Percentiles rank a stretch among this genome's conserved stretches.
Evolutionary conservation across 2,113 vertebrate species (phyloP).

Genomic region (Nothocercus nigrocapillus): DNA sequence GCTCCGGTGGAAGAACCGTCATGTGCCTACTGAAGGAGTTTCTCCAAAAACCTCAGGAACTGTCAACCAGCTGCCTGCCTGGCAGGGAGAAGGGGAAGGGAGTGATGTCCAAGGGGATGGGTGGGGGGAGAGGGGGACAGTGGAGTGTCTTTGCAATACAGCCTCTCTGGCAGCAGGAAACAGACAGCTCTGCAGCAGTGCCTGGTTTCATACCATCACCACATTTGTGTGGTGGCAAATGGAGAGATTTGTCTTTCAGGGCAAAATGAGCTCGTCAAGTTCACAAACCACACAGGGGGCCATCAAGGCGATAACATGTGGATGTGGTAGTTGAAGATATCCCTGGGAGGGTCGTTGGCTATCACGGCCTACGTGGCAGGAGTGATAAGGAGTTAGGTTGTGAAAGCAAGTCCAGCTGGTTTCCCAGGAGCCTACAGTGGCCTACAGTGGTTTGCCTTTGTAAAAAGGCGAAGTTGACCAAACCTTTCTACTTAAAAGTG

Average conservation of each 20-base stretch:
- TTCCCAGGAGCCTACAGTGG: background rate
- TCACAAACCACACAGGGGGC: background rate
- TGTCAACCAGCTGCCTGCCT: background rate
- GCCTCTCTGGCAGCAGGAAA: background rate
- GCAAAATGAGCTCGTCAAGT: background rate
- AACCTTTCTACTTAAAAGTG: background rate
- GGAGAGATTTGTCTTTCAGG: background rate
- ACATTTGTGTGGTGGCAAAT: background rate
- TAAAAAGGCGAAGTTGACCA: background rate
- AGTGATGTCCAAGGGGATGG: background rate
- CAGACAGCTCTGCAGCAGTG: background rate
- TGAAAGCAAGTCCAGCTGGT: background rate
- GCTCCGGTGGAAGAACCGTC: conserved; percentile 86
- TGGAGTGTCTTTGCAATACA: background rate
- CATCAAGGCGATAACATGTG: background rate
- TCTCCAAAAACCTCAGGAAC: conserved; percentile 69
- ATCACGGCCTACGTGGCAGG: background rate
- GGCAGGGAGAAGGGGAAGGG: conserved; percentile 11
- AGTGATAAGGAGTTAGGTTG: background rate
- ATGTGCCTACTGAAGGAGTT: conserved; percentile 80
- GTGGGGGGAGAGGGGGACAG: background rate
- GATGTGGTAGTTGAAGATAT: background rate
- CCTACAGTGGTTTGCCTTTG: background rate
- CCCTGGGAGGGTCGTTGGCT: background rate
- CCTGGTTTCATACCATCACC: background rate